These are phyloP conservation scores for Smutsia temminckii DNA, from an alignment of 2,797 vertebrate species.

Conservation along the genomic window DNA sequence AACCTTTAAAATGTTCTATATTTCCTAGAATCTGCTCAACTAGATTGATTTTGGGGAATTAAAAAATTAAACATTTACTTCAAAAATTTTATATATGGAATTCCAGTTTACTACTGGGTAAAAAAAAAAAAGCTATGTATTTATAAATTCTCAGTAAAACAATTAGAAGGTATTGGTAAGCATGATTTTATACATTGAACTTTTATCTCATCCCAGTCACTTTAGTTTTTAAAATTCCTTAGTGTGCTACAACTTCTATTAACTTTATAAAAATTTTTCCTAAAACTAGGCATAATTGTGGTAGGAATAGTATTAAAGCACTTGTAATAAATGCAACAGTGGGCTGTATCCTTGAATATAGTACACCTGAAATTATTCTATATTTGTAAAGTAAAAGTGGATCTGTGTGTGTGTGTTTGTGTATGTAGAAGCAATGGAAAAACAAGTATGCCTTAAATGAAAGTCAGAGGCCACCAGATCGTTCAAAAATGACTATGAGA, in stretches of 20 bases:
- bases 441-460: constrained; percentile 83
- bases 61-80: constrained; percentile 27
- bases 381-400: constrained; percentile 60
- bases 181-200: neutral
- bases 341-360: neutral
- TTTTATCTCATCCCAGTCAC: constrained; percentile 11
- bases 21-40: neutral
- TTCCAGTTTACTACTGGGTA: neutral
- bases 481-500: constrained; percentile 98
- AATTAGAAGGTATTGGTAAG: neutral
- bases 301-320: neutral
- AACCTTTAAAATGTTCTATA: neutral
- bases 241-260: neutral
- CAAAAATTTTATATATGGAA: neutral
- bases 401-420: constrained; percentile 63
- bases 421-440: constrained; percentile 87
- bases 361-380: neutral
- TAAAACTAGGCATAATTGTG: neutral
- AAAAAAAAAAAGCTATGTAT: neutral
- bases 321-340: neutral
- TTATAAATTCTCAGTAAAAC: neutral
- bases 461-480: constrained; percentile 87
- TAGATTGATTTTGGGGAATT: neutral
- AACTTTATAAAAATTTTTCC: neutral
- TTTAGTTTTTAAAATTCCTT: constrained; percentile 51